Percentiles rank a stretch among this genome's conserved stretches.
Conservation (phyloP, 2,113 vertebrate species). For the Colius striatus region DNA sequence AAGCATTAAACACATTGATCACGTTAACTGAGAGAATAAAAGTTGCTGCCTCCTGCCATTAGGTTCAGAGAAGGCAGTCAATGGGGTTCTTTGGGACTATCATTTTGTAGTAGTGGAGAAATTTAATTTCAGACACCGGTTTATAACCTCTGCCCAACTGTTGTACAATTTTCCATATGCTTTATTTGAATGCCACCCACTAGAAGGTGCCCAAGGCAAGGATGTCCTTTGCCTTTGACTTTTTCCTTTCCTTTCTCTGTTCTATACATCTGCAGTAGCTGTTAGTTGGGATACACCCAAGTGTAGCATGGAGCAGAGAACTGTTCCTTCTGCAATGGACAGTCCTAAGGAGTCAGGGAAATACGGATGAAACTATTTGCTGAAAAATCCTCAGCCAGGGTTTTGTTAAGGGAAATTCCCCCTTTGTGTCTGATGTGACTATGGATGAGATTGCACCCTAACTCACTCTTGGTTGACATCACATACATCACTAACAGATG, state of each 20-base stretch:
- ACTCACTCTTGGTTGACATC: background rate
- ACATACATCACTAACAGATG: rapidly evolving
- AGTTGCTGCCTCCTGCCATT: conserved; percentile 50
- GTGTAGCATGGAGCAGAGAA: background rate
- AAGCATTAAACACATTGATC: conserved; percentile 68
- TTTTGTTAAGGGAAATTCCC: background rate
- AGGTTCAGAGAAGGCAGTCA: conserved; percentile 49
- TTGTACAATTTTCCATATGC: conserved; percentile 65
- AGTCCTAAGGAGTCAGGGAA: background rate
- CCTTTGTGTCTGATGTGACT: rapidly evolving
- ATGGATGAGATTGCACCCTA: rapidly evolving
- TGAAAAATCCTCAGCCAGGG: background rate
- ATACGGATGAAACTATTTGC: background rate
- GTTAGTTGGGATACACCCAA: rapidly evolving
- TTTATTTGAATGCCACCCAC: conserved; percentile 48
- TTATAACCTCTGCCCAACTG: conserved; percentile 67
- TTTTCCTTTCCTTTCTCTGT: conserved; percentile 14
- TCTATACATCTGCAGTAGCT: background rate
- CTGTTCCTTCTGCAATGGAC: background rate
- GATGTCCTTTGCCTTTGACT: conserved; percentile 47
- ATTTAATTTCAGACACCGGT: conserved; percentile 54
- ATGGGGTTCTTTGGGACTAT: conserved; percentile 63
- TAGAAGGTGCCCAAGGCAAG: conserved; percentile 24
- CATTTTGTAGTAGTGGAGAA: conserved; percentile 40
- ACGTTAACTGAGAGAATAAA: conserved; percentile 54